Conservation (phyloP, 2,113 vertebrate species). For the Aspidoscelis tigris region DNA sequence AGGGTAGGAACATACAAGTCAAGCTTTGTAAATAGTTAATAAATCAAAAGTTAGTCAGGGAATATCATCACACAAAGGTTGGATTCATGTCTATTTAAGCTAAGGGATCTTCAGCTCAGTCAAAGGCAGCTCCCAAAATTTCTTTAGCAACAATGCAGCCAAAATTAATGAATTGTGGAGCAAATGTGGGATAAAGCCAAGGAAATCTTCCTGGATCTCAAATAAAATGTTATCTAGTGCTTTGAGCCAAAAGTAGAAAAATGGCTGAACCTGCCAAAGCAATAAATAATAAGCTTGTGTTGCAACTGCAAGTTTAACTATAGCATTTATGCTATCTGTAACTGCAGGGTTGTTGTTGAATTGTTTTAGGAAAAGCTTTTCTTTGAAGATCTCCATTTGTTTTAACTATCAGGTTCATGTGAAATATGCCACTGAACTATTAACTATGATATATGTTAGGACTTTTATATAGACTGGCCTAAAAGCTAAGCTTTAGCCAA, state of each 20-base stretch:
- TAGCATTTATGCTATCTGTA: constrained; percentile 68
- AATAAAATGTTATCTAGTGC: constrained; percentile 66
- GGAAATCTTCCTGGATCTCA: constrained; percentile 51
- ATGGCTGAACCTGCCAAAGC: constrained; percentile 69
- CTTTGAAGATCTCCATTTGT: constrained; percentile 63
- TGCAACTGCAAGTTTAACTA: constrained; percentile 68
- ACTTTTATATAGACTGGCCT: constrained; percentile 32
- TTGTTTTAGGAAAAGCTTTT: constrained; percentile 20
- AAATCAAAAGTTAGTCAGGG: background rate
- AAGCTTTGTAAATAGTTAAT: background rate
- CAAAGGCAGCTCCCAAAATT: constrained; percentile 46
- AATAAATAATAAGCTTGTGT: constrained; percentile 86
- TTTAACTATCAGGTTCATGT: constrained; percentile 74
- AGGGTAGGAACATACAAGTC: background rate
- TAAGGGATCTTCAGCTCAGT: background rate
- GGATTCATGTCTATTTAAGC: constrained; percentile 42
- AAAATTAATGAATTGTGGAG: constrained; percentile 67
- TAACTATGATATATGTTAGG: constrained; percentile 50
- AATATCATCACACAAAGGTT: constrained; percentile 13
- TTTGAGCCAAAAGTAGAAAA: constrained; percentile 68
- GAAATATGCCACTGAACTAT: constrained; percentile 79
- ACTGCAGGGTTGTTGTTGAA: constrained; percentile 46
- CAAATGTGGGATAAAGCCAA: constrained; percentile 53
- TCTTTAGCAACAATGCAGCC: constrained; percentile 54
- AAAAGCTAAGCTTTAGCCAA: constrained; percentile 31